phyloP scores from a whole-genome alignment of 1,140 invertebrate species.

The Steinernema khuongi region DNA sequence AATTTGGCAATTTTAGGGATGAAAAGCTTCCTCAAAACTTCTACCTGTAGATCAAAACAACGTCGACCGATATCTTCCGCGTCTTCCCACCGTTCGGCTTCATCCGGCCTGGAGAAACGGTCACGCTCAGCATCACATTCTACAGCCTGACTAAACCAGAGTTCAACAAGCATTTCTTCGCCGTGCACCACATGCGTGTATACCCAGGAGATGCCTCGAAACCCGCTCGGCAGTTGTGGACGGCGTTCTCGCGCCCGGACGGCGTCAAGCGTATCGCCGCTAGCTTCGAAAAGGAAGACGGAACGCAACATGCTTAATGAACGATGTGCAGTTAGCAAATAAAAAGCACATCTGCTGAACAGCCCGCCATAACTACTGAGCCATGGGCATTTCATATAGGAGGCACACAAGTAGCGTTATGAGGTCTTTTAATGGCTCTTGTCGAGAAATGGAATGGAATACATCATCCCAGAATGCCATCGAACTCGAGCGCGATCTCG shows the following conservation, averaged over 20 bases:
- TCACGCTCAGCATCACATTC: slow-evolving; percentile 20
- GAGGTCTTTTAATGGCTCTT: no score
- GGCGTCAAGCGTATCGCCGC: neutral
- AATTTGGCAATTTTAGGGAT: neutral
- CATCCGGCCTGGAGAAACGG: slow-evolving; percentile 11
- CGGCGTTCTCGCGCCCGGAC: neutral
- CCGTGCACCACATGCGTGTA: slow-evolving; percentile 21
- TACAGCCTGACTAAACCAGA: slow-evolving; percentile 22
- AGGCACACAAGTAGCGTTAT: no score
- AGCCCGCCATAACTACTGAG: no score
- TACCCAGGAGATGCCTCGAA: neutral
- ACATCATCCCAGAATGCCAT: no score
- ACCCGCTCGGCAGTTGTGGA: neutral
- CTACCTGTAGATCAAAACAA: slow-evolving; percentile 18
- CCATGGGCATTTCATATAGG: no score
- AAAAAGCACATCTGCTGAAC: no score
- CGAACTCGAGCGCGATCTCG: no score
- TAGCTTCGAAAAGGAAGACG: neutral
- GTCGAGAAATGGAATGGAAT: no score
- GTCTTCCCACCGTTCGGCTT: slow-evolving; percentile 29
- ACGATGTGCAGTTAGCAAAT: no score
- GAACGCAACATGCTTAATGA: neutral
- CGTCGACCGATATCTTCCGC: slow-evolving; percentile 28
- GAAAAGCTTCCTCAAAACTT: neutral
- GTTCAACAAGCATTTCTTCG: slow-evolving; percentile 22